Evolutionary conservation across 2,888 invertebrate genomes (phyloP), one percentile per base, ranked within the genome.

Genomic region (Dicycla oo): DNA sequence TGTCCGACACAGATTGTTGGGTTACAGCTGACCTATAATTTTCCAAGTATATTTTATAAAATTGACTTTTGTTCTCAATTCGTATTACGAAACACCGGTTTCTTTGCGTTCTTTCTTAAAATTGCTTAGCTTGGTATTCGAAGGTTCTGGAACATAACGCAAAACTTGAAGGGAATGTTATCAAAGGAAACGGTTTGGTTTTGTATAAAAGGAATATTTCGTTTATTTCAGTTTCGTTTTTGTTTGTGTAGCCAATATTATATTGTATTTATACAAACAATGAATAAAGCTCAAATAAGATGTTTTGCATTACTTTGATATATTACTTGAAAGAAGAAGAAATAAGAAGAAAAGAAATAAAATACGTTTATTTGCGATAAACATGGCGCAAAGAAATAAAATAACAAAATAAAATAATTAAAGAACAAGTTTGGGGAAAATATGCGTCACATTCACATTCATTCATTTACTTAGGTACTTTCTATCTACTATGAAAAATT

Each of bases 1-100:
- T 85, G 87, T 88, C 82, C 82, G 80, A 86, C 83, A 85, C 86
- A 88, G 88, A 89, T 88, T 87, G 80, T 75, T 80, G 80, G 75
- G 85, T 84, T 80, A 71, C 74, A 75, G 75, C 81, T 76, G 81
- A 83, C 78, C 73, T 68, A 72, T 70, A 74, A 71, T 73, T 82
- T 65, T 57, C 73, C 54, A 61, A 78, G 49, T 64, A 34, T 63
- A 34, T 63, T 84, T 70, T 72, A 80, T 77, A 77, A 84, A 83
- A 84, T 75, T 82, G 73, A 84, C 74, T 80, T 83, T 83, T 75
- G 69, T 79, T 70, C 76, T 75, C 79, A 73, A 75, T 81, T 64
- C 69, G 51, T 57, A 57, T 64, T 64, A 65, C 77, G 66, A 60
- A 54, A 61, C 79, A 73, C 79, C 77, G 53, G 75, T 84, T 81